phyloP scores from a whole-genome alignment of 2,797 vertebrate species.

The Cottoperca gobio region DNA sequence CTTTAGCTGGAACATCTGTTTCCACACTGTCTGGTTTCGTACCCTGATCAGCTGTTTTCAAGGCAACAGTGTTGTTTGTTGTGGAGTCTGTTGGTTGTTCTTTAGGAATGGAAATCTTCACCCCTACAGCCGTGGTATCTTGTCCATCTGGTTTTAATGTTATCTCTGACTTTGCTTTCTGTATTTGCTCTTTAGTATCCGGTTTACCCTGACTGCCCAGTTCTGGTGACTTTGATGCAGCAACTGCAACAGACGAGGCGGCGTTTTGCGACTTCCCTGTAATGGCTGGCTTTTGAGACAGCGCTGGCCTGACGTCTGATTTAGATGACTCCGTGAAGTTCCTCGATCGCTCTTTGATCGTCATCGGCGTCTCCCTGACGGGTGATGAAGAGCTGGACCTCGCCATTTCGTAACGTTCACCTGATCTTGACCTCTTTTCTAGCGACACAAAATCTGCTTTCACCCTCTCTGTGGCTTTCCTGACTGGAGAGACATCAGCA shows the following conservation, averaged over 20 bases:
- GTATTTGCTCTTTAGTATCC: constrained; percentile 44
- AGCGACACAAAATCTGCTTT: constrained; percentile 67
- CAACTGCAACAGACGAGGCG: not conserved
- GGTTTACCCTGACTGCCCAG: constrained; percentile 72
- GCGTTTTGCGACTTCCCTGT: constrained; percentile 55
- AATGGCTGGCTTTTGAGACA: constrained; percentile 39
- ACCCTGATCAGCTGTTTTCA: constrained; percentile 20
- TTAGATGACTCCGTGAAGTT: constrained; percentile 47
- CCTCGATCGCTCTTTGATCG: constrained; percentile 64
- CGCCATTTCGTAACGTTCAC: constrained; percentile 12
- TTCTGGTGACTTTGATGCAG: constrained; percentile 42
- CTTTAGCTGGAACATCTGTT: constrained; percentile 20
- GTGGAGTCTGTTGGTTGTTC: constrained; percentile 36
- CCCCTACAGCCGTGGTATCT: constrained; percentile 17
- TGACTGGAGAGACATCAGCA: constrained; percentile 75
- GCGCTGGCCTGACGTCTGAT: not conserved
- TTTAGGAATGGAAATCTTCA: constrained; percentile 27
- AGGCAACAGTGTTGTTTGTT: constrained; percentile 24
- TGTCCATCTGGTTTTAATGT: constrained; percentile 62
- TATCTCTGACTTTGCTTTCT: constrained; percentile 37
- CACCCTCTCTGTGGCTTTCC: constrained; percentile 82
- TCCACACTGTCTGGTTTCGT: constrained; percentile 15
- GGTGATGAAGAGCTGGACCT: constrained; percentile 56
- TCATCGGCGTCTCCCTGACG: constrained; percentile 41
- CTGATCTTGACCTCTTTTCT: constrained; percentile 67